Evolutionary conservation across 2,113 vertebrate genomes (phyloP).

Genomic region (Callocephalon fimbriatum): DNA sequence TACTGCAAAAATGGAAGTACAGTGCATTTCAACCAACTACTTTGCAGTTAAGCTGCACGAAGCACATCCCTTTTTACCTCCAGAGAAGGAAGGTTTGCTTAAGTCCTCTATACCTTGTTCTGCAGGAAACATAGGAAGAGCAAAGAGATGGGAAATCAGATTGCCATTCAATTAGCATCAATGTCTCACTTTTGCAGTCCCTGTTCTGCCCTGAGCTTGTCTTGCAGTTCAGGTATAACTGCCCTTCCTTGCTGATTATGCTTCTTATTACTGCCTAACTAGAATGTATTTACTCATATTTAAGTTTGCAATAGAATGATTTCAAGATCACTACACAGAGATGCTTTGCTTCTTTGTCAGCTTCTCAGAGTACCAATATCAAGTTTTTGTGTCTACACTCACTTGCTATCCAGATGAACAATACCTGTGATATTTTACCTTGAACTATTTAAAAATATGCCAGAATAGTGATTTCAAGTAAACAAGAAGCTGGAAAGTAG

Average conservation of each 20-base stretch:
- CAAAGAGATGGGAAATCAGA: not conserved
- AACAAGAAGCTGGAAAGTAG: not conserved
- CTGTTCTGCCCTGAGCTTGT: not conserved
- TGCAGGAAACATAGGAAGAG: not conserved
- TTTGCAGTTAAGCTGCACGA: not conserved
- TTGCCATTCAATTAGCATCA: not conserved
- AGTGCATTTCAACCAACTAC: not conserved
- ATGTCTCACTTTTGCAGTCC: not conserved
- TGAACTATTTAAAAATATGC: not conserved
- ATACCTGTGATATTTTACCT: not conserved
- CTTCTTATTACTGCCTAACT: not conserved
- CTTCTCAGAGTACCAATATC: not conserved
- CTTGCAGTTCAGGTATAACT: conserved; percentile 3
- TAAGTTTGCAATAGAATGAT: not conserved
- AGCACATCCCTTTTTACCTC: not conserved
- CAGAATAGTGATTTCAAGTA: not conserved
- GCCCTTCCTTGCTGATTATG: not conserved
- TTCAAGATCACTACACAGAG: not conserved
- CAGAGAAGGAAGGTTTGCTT: not conserved
- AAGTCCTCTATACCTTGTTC: not conserved
- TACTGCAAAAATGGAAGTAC: not conserved
- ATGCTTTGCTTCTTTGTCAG: not conserved
- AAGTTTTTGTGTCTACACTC: not conserved
- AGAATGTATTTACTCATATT: not conserved
- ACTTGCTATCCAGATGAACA: not conserved